A percentile compares a stretch with the other conserved stretches of the same genome.
Evolutionary conservation across 2,113 vertebrate genomes (phyloP).

Genomic region (Trematocara stigmaticum): DNA sequence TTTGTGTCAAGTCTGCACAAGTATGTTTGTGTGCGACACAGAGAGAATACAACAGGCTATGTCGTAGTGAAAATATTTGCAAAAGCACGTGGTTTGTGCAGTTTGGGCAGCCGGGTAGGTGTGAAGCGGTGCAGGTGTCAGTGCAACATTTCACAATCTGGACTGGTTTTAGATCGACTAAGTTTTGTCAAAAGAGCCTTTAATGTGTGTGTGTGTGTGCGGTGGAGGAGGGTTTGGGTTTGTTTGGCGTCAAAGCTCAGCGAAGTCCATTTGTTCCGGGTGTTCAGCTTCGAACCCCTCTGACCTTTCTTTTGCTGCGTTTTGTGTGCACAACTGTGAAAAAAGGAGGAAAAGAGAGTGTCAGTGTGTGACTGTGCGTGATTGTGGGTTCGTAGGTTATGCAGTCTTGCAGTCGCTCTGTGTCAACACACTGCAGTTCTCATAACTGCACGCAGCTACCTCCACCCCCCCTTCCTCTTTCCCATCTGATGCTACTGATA

Average conservation of each 20-base stretch:
- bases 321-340: neutral
- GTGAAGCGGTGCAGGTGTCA: slow-evolving; percentile 4
- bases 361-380: slow-evolving; percentile 9
- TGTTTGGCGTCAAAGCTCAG: neutral
- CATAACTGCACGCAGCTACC: slow-evolving; percentile 53
- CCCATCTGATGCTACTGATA: slow-evolving; percentile 63
- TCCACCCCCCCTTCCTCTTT: slow-evolving; percentile 44
- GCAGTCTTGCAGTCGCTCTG: slow-evolving; percentile 53
- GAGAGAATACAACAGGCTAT: neutral
- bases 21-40: neutral
- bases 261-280: neutral
- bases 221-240: neutral
- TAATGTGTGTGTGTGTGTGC: neutral
- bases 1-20: neutral
- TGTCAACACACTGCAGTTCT: slow-evolving; percentile 71
- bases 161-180: neutral
- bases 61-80: slow-evolving; percentile 42
- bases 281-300: neutral
- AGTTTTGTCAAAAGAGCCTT: neutral
- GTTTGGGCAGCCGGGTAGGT: neutral
- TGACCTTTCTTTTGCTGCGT: neutral
- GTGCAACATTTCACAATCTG: neutral
- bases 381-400: slow-evolving; percentile 38
- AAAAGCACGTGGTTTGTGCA: slow-evolving; percentile 28
- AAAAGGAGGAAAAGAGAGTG: slow-evolving; percentile 50